Base-by-base conservation (phyloP, 2,888 invertebrate genomes). In the Cheilosia impressa region DNA sequence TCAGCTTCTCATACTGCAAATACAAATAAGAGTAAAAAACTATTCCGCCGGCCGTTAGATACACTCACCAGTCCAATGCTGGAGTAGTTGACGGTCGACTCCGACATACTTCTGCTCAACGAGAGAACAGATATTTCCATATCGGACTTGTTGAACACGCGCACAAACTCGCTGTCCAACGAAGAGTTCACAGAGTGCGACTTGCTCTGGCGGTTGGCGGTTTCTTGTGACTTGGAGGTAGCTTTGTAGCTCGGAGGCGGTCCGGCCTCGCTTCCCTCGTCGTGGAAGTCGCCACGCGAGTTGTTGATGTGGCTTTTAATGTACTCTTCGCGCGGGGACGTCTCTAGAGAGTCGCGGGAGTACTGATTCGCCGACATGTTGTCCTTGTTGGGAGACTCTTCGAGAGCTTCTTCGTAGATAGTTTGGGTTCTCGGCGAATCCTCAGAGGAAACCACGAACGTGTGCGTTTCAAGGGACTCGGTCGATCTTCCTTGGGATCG, bases 1-100 rank as follows among this genome's bases (percentile, higher is more conserved):
- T 94, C 88, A 96, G 92, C 89, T 94, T 94, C 81, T 94, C 94
- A 90, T 94, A 93, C 93, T 93, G 72, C 6, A 90, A 88, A 15
- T 27, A 76, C 7, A 65, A 66, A 24, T 17, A 15, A 27, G 7
- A 24, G 4, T 38, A 10, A 66, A 78, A 38, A 34, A 1, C 1
- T 7, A 34, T n/a, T 6, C 34, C 31, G 0, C 47, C 3, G 10
- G 1, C 24, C 2, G 9, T 10, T 1, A 2, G 0, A 24, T 34
- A 0, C 17, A 89, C 89, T 89, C 88, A 91, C 91, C 89, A 90
- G 79, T 79, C 91, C 91, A 41, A 91, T 88, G 73, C 88, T 91
- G 3, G 91, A 90, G 87, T 90, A 91, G 69, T 89, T 91, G 6
- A 90, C 57, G 9, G 89, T 88, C 2, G 89, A 85, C 43, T 90